Conservation (phyloP, 1,140 invertebrate genomes). For the Drosophila nigrodunni region DNA sequence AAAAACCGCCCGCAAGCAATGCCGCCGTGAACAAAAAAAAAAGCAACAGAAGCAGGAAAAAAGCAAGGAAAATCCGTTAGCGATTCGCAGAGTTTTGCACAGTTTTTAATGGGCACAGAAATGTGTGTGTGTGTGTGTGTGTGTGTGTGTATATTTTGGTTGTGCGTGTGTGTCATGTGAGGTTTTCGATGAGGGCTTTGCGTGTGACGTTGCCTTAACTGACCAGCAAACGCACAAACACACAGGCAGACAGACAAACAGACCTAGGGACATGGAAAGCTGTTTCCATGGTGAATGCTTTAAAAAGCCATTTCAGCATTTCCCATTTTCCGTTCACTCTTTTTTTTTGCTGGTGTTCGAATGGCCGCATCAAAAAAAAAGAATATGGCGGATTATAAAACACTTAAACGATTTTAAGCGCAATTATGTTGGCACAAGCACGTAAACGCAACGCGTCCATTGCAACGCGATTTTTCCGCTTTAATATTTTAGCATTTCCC, state of each 20-base stretch:
- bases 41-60: slow-evolving; percentile 30
- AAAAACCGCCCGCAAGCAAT: slow-evolving; percentile 14
- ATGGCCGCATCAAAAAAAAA: slow-evolving; percentile 51
- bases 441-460: slow-evolving; percentile 51
- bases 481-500: slow-evolving; percentile 62
- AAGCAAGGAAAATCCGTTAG: slow-evolving; percentile 47
- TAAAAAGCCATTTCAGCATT: slow-evolving; percentile 77
- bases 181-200: slow-evolving; percentile 48
- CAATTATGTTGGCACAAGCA: slow-evolving; percentile 78
- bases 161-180: slow-evolving; percentile 33
- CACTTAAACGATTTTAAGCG: slow-evolving; percentile 82
- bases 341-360: slow-evolving; percentile 50
- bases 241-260: slow-evolving; percentile 11
- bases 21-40: slow-evolving; percentile 33
- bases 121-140: slow-evolving; percentile 29
- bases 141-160: slow-evolving; percentile 15
- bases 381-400: slow-evolving; percentile 72
- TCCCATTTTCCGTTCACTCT: slow-evolving; percentile 25
- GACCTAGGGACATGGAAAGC: slow-evolving; percentile 7
- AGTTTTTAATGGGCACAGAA: slow-evolving; percentile 68
- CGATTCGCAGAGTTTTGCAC: slow-evolving; percentile 67
- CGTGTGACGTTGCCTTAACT: slow-evolving; percentile 60
- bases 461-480: slow-evolving; percentile 41
- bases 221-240: slow-evolving; percentile 56
- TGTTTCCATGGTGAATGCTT: slow-evolving; percentile 59